These are phyloP conservation scores for Panagrolaimus sp. DNA, from an alignment of 1,140 invertebrate genomes.

Conservation along the genomic window DNA sequence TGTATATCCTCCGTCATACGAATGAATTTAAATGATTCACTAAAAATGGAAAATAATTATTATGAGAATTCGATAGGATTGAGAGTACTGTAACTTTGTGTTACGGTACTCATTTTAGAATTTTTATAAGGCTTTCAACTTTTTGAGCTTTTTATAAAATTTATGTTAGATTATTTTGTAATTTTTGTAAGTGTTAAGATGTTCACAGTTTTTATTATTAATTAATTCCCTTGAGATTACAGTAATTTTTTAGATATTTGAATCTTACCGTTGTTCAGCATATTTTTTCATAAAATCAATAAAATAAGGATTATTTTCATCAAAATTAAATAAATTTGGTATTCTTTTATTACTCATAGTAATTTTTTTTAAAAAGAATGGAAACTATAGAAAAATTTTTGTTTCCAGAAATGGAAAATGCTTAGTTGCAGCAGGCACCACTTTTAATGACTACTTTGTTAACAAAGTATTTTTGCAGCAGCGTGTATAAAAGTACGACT, in stretches of 20 bases:
- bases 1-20: constrained; percentile 54
- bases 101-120: too few species aligned
- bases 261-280: constrained; percentile 6
- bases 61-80: neutral
- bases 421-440: too few species aligned
- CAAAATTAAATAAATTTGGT: neutral
- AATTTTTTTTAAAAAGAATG: too few species aligned
- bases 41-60: constrained; percentile 25
- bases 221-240: neutral
- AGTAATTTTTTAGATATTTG: too few species aligned
- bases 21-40: constrained; percentile 56
- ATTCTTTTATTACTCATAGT: too few species aligned
- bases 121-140: neutral
- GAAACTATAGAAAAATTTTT: too few species aligned
- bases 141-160: neutral
- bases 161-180: neutral
- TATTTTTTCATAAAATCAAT: constrained; percentile 10
- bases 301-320: constrained; percentile 1
- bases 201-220: neutral
- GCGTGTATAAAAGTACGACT: too few species aligned
- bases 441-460: too few species aligned
- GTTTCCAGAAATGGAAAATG: too few species aligned
- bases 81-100: too few species aligned
- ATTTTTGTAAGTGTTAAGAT: neutral
- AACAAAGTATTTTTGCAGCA: too few species aligned